These are phyloP conservation scores for Nothobranchius furzeri DNA, from an alignment of 2,113 vertebrate species.

Conservation along the genomic window DNA sequence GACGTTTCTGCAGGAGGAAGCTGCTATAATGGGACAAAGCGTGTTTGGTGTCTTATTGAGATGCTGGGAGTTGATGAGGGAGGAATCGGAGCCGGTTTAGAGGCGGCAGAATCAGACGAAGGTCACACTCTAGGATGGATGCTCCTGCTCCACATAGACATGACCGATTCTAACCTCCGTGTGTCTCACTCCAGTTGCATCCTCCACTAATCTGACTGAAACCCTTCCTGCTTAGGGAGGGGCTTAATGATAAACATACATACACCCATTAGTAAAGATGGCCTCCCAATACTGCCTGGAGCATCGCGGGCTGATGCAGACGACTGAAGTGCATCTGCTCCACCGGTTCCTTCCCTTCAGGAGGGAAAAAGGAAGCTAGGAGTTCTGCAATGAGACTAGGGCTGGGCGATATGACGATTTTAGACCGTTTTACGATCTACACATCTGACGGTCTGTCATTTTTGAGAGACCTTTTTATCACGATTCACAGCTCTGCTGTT, in stretches of 20 bases:
- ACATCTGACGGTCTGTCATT: too few relatives aligned
- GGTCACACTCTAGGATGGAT: conserved; percentile 34
- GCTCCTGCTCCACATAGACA: conserved; percentile 40
- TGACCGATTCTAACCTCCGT: conserved; percentile 55
- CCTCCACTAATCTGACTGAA: conserved; percentile 53
- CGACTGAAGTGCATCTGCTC: conserved; percentile 25
- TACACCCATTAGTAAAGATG: conserved; percentile 42
- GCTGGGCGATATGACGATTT: too few relatives aligned
- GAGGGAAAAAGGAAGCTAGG: conserved; percentile 1
- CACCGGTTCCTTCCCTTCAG: conserved; percentile 32
- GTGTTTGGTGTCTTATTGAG: conserved; percentile 28
- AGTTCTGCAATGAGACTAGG: too few relatives aligned
- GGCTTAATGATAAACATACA: conserved; percentile 64
- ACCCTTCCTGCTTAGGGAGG: conserved; percentile 21
- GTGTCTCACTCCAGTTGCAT: conserved; percentile 38
- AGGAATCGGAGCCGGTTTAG: conserved; percentile 38
- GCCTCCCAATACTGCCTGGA: conserved; percentile 35
- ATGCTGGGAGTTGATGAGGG: background rate
- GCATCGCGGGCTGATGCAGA: too few relatives aligned
- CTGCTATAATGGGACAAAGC: conserved; percentile 24
- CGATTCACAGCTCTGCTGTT: too few relatives aligned
- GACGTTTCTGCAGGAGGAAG: conserved; percentile 26
- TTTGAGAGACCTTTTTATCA: too few relatives aligned
- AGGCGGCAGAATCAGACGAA: conserved; percentile 15
- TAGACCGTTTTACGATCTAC: too few relatives aligned